phyloP scores from a whole-genome alignment of 2,113 vertebrate species.

The Rhynchopsitta pachyrhyncha region DNA sequence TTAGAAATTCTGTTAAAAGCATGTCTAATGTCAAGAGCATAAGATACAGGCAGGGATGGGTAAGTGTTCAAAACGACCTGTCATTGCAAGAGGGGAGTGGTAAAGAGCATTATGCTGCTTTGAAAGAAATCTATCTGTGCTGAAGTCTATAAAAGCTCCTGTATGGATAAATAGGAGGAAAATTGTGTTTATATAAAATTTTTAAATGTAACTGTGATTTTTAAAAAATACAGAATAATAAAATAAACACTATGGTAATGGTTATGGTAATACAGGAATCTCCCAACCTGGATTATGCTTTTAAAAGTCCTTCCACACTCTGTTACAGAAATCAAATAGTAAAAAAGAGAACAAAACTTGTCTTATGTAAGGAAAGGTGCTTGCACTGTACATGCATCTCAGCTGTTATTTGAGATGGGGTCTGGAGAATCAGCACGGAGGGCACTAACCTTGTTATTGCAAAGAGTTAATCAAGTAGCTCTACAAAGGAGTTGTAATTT shows the following conservation, averaged over 20 bases:
- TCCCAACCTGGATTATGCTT: neutral
- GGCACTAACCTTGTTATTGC: neutral
- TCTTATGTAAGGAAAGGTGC: neutral
- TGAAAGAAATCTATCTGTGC: neutral
- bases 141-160: neutral
- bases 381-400: neutral
- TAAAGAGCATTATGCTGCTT: neutral
- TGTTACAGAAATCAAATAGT: neutral
- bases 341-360: neutral
- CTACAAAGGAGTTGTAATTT: neutral
- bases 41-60: conserved; percentile 31
- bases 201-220: neutral
- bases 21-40: conserved; percentile 25
- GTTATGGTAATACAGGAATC: neutral
- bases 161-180: neutral
- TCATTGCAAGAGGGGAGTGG: neutral
- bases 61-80: conserved; percentile 37
- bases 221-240: neutral
- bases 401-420: neutral
- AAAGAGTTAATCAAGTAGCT: neutral
- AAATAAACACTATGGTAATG: accelerated
- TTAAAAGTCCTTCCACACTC: neutral
- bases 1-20: conserved; percentile 42
- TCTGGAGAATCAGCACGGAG: accelerated
- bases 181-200: accelerated